Conservation (phyloP, 2,888 invertebrate species). For the Cyaniris semiargus region DNA sequence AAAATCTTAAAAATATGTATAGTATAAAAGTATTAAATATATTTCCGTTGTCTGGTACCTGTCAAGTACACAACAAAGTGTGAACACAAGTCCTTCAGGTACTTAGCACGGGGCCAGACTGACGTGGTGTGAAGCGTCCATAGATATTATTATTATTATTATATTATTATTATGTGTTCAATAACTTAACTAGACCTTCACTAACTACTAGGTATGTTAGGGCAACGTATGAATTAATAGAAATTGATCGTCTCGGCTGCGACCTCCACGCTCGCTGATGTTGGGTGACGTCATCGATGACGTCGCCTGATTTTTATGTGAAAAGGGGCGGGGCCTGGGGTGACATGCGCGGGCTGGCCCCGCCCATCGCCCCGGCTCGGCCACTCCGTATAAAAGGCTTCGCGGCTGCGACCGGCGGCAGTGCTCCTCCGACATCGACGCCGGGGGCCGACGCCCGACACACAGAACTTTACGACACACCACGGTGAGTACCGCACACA, state of each 20-base stretch:
- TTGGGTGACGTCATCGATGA: constrained; percentile 53
- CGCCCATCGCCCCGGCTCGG: constrained; percentile 57
- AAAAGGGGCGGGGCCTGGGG: constrained; percentile 63
- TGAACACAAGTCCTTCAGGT: too few species aligned
- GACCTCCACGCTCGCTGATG: constrained; percentile 35
- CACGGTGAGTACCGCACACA: constrained; percentile 60
- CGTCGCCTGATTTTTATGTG: constrained; percentile 51
- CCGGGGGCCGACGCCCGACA: constrained; percentile 48
- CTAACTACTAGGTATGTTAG: background rate
- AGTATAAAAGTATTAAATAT: too few species aligned
- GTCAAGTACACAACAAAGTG: too few species aligned
- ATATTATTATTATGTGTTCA: background rate
- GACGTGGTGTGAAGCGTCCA: too few species aligned
- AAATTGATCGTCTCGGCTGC: background rate
- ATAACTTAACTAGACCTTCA: background rate
- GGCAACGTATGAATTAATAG: background rate
- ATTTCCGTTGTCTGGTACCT: too few species aligned
- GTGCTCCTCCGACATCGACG: constrained; percentile 46
- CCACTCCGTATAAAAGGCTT: constrained; percentile 61
- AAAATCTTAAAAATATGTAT: too few species aligned
- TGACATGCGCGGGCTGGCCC: constrained; percentile 55
- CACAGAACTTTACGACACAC: constrained; percentile 61
- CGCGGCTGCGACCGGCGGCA: constrained; percentile 41
- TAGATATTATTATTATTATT: background rate
- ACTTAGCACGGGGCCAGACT: too few species aligned